phyloP scores from a whole-genome alignment of 2,113 vertebrate genomes.

The Zonotrichia leucophrys region DNA sequence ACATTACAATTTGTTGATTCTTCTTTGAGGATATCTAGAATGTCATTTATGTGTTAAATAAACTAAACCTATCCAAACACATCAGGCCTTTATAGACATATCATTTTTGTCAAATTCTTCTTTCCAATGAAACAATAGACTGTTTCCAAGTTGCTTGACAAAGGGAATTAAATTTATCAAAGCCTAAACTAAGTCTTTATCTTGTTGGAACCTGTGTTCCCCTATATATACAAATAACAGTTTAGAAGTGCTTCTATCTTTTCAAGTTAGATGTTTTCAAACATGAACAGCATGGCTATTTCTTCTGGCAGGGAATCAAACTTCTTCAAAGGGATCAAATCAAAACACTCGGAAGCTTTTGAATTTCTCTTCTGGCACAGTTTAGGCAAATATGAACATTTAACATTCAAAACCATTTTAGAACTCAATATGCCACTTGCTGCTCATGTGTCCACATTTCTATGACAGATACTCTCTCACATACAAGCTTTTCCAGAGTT shows the following conservation, averaged over 20 bases:
- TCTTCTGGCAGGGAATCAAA: conserved; percentile 8
- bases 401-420: not conserved
- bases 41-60: not conserved
- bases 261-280: not conserved
- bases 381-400: not conserved
- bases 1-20: not conserved
- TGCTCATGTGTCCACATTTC: not conserved
- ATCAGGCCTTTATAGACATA: not conserved
- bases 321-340: conserved; percentile 3
- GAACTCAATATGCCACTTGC: not conserved
- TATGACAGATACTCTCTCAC: not conserved
- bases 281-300: not conserved
- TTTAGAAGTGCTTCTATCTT: conserved; percentile 9
- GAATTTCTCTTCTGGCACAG: not conserved
- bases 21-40: not conserved
- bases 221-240: not conserved
- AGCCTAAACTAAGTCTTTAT: not conserved
- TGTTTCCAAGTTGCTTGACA: not conserved
- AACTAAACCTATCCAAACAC: not conserved
- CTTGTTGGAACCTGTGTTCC: not conserved
- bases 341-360: not conserved
- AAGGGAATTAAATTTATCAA: not conserved
- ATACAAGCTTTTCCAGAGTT: not conserved
- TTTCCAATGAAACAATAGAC: not conserved
- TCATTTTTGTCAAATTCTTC: not conserved